Conservation (phyloP, 2,888 invertebrate species). For the Trichopoda pennipes region DNA sequence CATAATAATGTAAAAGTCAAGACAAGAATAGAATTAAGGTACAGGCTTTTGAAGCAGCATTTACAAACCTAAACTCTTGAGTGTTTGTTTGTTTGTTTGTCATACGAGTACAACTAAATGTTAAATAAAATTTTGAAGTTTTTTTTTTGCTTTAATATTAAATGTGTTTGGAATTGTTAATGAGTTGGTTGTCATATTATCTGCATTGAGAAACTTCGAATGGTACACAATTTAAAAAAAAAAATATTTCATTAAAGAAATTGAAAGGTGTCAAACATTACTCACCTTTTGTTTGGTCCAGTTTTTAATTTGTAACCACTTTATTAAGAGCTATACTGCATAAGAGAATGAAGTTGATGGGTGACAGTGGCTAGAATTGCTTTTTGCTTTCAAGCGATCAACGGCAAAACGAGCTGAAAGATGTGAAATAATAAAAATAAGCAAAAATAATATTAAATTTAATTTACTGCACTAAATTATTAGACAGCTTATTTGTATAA, state of each 20-base stretch:
- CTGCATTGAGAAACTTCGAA: conserved; percentile 8
- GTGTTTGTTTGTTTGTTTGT: conserved; percentile 37
- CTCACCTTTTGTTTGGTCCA: conserved; percentile 70
- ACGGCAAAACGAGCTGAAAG: neutral
- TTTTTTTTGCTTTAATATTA: conserved; percentile 27
- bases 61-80: conserved; percentile 16
- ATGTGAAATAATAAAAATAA: no score
- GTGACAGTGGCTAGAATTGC: neutral
- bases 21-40: neutral
- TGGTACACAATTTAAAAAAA: conserved; percentile 7
- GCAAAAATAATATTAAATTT: no score
- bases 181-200: conserved; percentile 35
- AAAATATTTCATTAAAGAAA: conserved; percentile 46
- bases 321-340: conserved; percentile 45
- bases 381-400: neutral
- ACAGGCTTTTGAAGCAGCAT: conserved; percentile 26
- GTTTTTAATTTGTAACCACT: conserved; percentile 64
- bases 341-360: neutral
- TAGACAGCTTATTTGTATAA: no score
- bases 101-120: conserved; percentile 36
- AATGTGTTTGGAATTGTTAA: conserved; percentile 55
- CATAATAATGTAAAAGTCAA: conserved; percentile 62
- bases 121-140: conserved; percentile 13
- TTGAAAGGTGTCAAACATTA: conserved; percentile 51
- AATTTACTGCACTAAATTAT: no score